phyloP scores from a whole-genome alignment of 2,888 invertebrate genomes.

The Hesperia comma region DNA sequence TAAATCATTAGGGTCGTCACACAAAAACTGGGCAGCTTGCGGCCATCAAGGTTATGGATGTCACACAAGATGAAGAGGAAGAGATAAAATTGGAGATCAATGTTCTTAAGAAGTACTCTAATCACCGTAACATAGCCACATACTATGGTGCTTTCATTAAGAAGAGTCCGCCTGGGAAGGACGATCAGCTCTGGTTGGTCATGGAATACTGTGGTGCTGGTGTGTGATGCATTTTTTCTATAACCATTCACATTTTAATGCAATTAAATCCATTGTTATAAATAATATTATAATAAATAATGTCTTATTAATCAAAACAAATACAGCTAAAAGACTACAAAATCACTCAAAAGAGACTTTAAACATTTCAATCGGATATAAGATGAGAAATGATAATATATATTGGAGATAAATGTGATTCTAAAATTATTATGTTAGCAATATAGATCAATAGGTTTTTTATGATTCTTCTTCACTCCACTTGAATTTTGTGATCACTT shows the following conservation, averaged over 20 bases:
- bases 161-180: conserved; percentile 99
- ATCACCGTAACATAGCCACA: conserved; percentile 99
- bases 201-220: conserved; percentile 99
- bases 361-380: no score
- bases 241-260: background rate
- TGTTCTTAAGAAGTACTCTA: conserved; percentile 99
- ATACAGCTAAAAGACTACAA: no score
- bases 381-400: no score
- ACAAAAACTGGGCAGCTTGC: conserved; percentile 99
- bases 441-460: no score
- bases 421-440: no score
- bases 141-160: conserved; percentile 99
- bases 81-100: conserved; percentile 99
- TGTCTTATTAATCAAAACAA: no score
- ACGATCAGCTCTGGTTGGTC: conserved; percentile 99
- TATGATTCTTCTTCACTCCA: no score
- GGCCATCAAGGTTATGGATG: conserved; percentile 99
- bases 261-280: no score
- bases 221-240: conserved; percentile 50
- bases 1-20: conserved; percentile 93
- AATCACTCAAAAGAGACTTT: no score
- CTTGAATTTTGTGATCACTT: no score
- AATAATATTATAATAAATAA: no score
- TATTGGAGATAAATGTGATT: no score
- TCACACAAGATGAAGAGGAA: conserved; percentile 99